Conservation (phyloP, 2,888 invertebrate genomes). For the Tachina lurida region DNA sequence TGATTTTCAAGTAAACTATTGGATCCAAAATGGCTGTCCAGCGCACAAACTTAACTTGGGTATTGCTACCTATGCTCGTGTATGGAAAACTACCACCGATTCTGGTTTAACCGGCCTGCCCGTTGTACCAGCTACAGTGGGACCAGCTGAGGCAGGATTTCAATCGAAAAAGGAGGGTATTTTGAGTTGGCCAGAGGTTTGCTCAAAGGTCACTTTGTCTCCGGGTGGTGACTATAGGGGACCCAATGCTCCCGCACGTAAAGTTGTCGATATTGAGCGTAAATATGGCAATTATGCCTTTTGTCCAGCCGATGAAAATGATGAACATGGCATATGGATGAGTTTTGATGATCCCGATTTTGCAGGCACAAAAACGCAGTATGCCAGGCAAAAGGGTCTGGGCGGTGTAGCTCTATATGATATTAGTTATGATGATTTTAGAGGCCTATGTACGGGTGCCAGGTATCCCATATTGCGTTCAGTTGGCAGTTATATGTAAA, state of each 20-base stretch:
- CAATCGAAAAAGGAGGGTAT: constrained; percentile 88
- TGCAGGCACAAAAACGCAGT: constrained; percentile 90
- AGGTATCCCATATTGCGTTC: constrained; percentile 85
- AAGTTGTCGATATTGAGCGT: constrained; percentile 90
- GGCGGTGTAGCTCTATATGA: constrained; percentile 91
- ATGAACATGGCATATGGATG: constrained; percentile 90
- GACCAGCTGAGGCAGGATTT: constrained; percentile 88
- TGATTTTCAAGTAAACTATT: constrained; percentile 87
- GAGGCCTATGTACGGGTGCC: constrained; percentile 90
- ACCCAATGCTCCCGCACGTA: constrained; percentile 86
- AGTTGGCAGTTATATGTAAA: constrained; percentile 75
- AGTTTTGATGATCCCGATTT: constrained; percentile 93
- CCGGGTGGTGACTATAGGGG: constrained; percentile 84
- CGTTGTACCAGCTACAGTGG: constrained; percentile 86
- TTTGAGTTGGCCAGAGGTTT: constrained; percentile 91
- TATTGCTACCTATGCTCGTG: constrained; percentile 88
- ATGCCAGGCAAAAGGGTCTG: constrained; percentile 88
- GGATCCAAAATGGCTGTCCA: constrained; percentile 85
- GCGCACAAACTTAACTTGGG: constrained; percentile 88
- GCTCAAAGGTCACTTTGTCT: constrained; percentile 86
- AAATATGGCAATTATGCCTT: constrained; percentile 91
- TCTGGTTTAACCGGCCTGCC: constrained; percentile 91
- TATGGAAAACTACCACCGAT: constrained; percentile 89
- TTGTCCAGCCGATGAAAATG: constrained; percentile 87
- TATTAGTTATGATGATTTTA: constrained; percentile 91